Conservation (phyloP, 2,113 vertebrate species). For the Apteryx mantelli region DNA sequence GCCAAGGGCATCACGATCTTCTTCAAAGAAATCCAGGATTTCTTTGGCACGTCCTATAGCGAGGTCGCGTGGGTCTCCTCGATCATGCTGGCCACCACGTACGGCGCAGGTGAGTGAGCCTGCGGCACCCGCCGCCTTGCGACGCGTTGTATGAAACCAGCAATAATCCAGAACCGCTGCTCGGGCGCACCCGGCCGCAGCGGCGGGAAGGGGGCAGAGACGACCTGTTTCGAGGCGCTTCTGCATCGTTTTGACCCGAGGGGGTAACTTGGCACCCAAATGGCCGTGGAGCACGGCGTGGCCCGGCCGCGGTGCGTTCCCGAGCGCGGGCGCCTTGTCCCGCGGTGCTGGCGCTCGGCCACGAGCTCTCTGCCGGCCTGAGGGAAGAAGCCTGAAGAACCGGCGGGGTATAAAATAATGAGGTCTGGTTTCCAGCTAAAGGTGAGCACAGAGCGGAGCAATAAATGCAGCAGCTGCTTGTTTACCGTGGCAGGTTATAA, state of each 20-base stretch:
- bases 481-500: conserved; percentile 26
- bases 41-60: conserved; percentile 80
- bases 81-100: conserved; percentile 82
- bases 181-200: fast-evolving
- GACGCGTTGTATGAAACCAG: neutral
- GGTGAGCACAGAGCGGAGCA: neutral
- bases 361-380: neutral
- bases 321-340: neutral
- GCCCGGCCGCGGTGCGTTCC: neutral
- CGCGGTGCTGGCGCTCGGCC: too few relatives aligned
- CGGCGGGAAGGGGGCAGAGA: too few relatives aligned
- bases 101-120: conserved; percentile 80
- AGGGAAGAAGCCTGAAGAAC: neutral
- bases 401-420: neutral
- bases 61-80: conserved; percentile 83
- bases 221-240: fast-evolving
- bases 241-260: neutral
- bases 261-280: neutral
- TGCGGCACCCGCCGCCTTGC: neutral
- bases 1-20: conserved; percentile 84
- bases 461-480: neutral
- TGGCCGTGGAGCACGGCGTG: neutral
- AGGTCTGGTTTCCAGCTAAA: neutral
- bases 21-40: conserved; percentile 84
- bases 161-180: fast-evolving